Evolutionary conservation across 1,140 invertebrate species (phyloP).

Genomic region (Zaprionus africanus): DNA sequence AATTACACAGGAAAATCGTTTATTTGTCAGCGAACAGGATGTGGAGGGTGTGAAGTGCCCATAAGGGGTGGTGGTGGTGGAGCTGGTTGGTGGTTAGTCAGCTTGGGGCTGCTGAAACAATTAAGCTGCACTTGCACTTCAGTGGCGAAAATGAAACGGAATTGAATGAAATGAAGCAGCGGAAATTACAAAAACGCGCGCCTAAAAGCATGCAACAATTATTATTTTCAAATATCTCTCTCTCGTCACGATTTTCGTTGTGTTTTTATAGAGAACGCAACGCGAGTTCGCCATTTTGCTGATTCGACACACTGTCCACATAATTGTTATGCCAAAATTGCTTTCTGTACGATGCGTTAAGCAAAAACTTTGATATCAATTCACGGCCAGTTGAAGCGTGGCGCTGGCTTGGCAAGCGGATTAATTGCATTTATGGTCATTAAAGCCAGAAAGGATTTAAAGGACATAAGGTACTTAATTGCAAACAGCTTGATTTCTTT

Average conservation of each 20-base stretch:
- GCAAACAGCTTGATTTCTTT: not conserved
- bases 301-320: slow-evolving; percentile 2
- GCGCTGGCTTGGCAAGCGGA: not conserved
- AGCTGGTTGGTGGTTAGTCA: slow-evolving; percentile 2
- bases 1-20: slow-evolving; percentile 46
- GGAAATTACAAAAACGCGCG: slow-evolving; percentile 38
- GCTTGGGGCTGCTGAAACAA: slow-evolving; percentile 40
- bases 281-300: not conserved
- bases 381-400: not conserved
- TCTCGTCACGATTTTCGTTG: slow-evolving; percentile 11
- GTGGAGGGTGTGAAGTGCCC: not conserved
- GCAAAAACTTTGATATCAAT: slow-evolving; percentile 1
- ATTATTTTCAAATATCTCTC: slow-evolving; percentile 62
- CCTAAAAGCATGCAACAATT: slow-evolving; percentile 69
- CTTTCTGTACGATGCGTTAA: not conserved
- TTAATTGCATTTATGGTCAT: not conserved
- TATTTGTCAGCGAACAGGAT: not conserved
- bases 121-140: slow-evolving; percentile 53
- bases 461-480: not conserved
- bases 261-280: not conserved
- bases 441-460: slow-evolving; percentile 1
- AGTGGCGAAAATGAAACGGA: slow-evolving; percentile 28
- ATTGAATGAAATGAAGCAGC: slow-evolving; percentile 37
- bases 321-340: slow-evolving; percentile 1
- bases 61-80: not conserved